Conservation (phyloP, 2,797 vertebrate species). For the Falco biarmicus region DNA sequence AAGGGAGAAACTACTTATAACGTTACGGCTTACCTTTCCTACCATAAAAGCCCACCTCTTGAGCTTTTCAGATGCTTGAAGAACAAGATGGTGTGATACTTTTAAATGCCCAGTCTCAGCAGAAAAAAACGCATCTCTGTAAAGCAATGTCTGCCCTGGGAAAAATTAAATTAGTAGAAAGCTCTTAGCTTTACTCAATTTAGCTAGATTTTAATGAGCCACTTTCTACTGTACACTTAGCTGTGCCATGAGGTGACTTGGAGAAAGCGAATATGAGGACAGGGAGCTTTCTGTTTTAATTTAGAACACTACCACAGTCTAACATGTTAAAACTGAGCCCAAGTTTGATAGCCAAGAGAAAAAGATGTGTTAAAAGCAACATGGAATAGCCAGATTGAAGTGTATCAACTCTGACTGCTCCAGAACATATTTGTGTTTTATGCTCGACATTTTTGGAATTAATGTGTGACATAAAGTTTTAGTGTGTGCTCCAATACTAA, state of each 20-base stretch:
- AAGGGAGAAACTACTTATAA: background rate
- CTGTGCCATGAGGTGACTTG: background rate
- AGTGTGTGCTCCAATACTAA: fast-evolving
- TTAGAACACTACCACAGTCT: background rate
- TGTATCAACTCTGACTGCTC: background rate
- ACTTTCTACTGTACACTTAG: background rate
- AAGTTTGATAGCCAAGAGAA: background rate
- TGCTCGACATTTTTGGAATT: background rate
- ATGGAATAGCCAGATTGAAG: background rate
- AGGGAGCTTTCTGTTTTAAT: background rate
- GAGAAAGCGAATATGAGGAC: background rate
- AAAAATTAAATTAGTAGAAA: background rate
- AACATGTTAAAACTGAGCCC: background rate
- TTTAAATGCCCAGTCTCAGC: background rate
- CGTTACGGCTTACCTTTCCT: background rate
- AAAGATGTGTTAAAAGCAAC: background rate
- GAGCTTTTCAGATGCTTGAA: background rate
- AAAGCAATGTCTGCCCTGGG: background rate
- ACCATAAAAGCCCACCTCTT: background rate
- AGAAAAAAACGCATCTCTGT: background rate
- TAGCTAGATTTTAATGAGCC: background rate
- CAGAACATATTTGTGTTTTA: background rate
- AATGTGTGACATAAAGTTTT: background rate
- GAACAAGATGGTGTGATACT: background rate
- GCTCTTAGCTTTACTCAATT: background rate